Conservation (phyloP, 2,113 vertebrate genomes). For the Callospermophilus lateralis region DNA sequence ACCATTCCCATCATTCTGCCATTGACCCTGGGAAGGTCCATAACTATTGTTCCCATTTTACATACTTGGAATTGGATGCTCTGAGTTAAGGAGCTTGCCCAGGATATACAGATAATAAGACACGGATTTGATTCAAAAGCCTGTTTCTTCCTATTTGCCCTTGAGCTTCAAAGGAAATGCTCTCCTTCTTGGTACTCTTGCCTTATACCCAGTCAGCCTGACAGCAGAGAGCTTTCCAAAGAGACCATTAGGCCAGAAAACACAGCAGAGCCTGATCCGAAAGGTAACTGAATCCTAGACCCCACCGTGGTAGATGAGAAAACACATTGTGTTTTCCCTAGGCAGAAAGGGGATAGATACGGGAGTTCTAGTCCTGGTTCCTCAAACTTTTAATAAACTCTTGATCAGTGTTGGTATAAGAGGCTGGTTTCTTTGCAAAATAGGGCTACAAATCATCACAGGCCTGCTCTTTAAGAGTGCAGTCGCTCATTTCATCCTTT, state of each 20-base stretch:
- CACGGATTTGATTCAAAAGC: neutral
- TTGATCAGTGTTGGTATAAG: neutral
- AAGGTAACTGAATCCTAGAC: neutral
- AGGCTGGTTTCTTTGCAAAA: neutral
- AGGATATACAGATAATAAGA: neutral
- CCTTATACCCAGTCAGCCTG: neutral
- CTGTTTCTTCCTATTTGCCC: neutral
- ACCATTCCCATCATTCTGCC: neutral
- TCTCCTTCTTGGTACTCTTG: neutral
- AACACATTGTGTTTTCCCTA: neutral
- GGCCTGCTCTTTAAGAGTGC: neutral
- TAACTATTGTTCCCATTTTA: neutral
- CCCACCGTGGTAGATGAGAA: neutral
- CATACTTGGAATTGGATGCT: neutral
- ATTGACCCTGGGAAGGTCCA: neutral
- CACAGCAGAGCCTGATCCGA: neutral
- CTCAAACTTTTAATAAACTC: neutral
- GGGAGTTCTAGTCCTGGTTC: neutral
- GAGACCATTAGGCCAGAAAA: neutral
- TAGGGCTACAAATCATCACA: neutral
- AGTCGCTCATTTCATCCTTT: neutral
- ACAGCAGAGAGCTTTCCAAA: neutral
- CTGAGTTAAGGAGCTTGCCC: neutral
- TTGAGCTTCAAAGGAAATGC: neutral
- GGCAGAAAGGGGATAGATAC: neutral